Percentiles rank a stretch among this genome's conserved stretches.
These are phyloP conservation scores for Podarcis muralis DNA, from an alignment of 2,113 vertebrate species.

Conservation along the genomic window DNA sequence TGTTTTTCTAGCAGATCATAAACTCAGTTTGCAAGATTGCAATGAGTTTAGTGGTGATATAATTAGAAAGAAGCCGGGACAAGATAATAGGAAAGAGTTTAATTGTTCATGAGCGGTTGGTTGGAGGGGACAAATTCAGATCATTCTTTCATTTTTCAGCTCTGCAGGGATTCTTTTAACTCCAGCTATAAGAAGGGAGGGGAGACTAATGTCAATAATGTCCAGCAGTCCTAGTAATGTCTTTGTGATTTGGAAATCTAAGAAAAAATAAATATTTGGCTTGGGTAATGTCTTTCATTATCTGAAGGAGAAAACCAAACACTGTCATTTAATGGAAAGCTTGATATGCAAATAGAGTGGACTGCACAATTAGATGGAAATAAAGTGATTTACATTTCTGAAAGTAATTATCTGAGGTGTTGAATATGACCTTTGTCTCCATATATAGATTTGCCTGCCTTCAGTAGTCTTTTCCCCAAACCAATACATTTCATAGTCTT, in stretches of 20 bases:
- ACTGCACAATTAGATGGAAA: not conserved
- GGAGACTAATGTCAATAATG: not conserved
- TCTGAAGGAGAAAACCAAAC: slow-evolving; percentile 8
- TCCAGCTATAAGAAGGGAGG: not conserved
- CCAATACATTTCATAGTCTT: not conserved
- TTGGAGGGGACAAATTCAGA: not conserved
- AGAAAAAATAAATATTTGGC: not conserved
- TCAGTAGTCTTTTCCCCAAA: not conserved
- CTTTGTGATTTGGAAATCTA: not conserved
- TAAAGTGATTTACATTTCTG: slow-evolving; percentile 2
- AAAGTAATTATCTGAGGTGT: not conserved
- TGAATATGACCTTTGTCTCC: not conserved
- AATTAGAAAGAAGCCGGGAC: accelerated
- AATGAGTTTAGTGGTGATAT: not conserved
- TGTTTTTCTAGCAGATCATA: not conserved
- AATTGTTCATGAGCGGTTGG: not conserved
- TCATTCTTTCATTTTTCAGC: not conserved
- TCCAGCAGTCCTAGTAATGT: not conserved
- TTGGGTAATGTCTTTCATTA: not conserved
- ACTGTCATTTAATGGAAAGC: not conserved
- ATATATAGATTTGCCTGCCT: slow-evolving; percentile 1
- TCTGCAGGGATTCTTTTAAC: not conserved
- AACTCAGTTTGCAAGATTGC: not conserved
- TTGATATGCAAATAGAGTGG: not conserved
- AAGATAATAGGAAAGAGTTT: not conserved